Percentiles rank a stretch among this genome's conserved stretches.
These are phyloP conservation scores for Mustelus asterias DNA, from an alignment of 2,113 vertebrate genomes.

Conservation along the genomic window DNA sequence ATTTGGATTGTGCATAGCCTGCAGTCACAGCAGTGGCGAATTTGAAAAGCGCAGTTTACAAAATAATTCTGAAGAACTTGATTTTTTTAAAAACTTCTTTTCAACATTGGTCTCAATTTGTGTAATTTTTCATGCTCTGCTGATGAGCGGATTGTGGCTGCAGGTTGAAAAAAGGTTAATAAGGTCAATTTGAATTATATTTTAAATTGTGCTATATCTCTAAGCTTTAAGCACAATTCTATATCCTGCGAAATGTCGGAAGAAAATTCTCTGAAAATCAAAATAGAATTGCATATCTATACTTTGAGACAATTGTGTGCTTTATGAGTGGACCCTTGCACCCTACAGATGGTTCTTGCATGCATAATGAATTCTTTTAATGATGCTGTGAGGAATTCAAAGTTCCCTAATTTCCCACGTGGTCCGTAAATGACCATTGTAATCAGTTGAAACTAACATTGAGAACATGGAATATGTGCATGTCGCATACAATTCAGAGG, in stretches of 20 bases:
- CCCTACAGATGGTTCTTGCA: slow-evolving; percentile 30
- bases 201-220: not conserved
- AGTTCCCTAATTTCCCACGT: slow-evolving; percentile 35
- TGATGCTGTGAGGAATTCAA: not conserved
- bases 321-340: slow-evolving; percentile 7
- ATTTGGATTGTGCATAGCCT: not conserved
- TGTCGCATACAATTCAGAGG: not conserved
- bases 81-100: not conserved
- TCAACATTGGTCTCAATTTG: not conserved
- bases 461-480: not conserved
- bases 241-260: not conserved
- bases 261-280: not conserved
- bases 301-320: not conserved
- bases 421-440: slow-evolving; percentile 26
- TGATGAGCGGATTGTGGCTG: not conserved
- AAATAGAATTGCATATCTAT: slow-evolving; percentile 14
- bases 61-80: not conserved
- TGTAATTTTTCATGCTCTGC: not conserved
- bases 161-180: not conserved
- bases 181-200: not conserved
- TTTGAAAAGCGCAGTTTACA: not conserved
- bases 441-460: slow-evolving; percentile 3
- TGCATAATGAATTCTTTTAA: slow-evolving; percentile 23
- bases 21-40: not conserved
- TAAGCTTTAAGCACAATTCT: not conserved